Evolutionary conservation across 2,888 invertebrate species (phyloP), one percentile per base, ranked within the genome.

Genomic region (Galerucella pusilla): DNA sequence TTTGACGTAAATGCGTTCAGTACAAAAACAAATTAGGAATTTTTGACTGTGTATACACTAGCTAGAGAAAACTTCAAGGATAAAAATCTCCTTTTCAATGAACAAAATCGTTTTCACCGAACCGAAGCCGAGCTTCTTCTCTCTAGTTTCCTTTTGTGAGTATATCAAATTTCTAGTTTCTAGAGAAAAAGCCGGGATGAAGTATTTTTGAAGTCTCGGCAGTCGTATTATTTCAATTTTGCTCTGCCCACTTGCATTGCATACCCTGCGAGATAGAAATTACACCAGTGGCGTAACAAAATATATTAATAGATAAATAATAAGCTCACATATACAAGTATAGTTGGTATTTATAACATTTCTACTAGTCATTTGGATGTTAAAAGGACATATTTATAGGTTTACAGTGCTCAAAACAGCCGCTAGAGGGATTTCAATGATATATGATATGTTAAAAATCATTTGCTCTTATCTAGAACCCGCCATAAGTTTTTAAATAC

Each of bases 41-140:
- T 49, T 49, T 49, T 65, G 45, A 65, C 65, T 42, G 71, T 57
- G 16, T 73, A 59, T 64, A 61, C 68, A 16, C 46, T 54, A 35
- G 59, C 57, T 63, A 35, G 46, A 52, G 59, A 63, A 73, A 52
- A 64, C 67, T 68, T 63, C 68, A 68, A 59, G 54, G 68, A 73
- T 73, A 64, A 73, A 68, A 73, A 73, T 68, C 73, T 73, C 73
- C 73, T 64, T 69, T 73, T 68, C 73, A 73, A 69, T 64, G 68
- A 25, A 61, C 68, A 68, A 69, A 63, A 68, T 73, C 68, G 57
- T 65, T 69, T 54, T 74, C 54, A 10, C 20, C 14, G 42, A 63
- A 16, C 20, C 14, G 16, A 9, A 45, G 45, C 64, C 45, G 11
- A 16, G 52, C 20, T 52, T 69, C 57, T 42, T 61, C 60, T 61